Percentiles rank a stretch among this genome's conserved stretches.
phyloP scores from a whole-genome alignment of 2,797 vertebrate genomes.

The Denticeps clupeoides region DNA sequence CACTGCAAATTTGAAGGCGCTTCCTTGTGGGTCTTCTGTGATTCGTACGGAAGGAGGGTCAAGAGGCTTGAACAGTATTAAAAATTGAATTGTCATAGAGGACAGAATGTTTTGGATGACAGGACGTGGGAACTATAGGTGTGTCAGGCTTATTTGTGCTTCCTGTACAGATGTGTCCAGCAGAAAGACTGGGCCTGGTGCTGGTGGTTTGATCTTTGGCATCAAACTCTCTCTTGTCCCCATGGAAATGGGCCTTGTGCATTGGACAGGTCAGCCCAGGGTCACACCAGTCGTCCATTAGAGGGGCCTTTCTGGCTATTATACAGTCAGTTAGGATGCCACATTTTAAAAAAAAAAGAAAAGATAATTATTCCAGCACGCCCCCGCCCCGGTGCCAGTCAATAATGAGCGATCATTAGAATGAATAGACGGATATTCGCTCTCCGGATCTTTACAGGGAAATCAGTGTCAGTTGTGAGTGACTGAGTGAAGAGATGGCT shows the following conservation, averaged over 20 bases:
- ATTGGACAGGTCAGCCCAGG: conserved; percentile 43
- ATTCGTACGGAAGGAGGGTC: conserved; percentile 3
- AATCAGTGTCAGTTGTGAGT: conserved; percentile 68
- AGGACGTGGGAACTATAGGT: not conserved
- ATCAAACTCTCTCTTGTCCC: not conserved
- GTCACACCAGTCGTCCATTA: conserved; percentile 62
- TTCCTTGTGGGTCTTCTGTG: conserved; percentile 21
- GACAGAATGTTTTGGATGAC: conserved; percentile 9
- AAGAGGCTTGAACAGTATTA: conserved; percentile 3
- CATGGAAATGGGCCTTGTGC: not conserved
- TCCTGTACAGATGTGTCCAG: not conserved
- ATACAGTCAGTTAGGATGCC: conserved; percentile 64
- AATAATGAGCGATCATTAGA: conserved; percentile 73
- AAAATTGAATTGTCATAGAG: conserved; percentile 11
- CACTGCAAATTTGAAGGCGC: conserved; percentile 14
- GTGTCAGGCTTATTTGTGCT: not conserved
- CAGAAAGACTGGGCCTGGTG: not conserved
- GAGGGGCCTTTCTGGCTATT: conserved; percentile 62
- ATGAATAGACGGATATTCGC: conserved; percentile 72
- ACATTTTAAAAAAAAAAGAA: conserved; percentile 49
- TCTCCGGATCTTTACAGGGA: conserved; percentile 68
- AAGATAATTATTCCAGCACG: conserved; percentile 65
- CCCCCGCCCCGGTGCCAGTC: conserved; percentile 63
- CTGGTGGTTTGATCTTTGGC: not conserved
- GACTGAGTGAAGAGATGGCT: conserved; percentile 59